These are phyloP conservation scores for Echinarachnius parma DNA, from an alignment of 53 echinoderm and acorn worm genomes.

Conservation along the genomic window DNA sequence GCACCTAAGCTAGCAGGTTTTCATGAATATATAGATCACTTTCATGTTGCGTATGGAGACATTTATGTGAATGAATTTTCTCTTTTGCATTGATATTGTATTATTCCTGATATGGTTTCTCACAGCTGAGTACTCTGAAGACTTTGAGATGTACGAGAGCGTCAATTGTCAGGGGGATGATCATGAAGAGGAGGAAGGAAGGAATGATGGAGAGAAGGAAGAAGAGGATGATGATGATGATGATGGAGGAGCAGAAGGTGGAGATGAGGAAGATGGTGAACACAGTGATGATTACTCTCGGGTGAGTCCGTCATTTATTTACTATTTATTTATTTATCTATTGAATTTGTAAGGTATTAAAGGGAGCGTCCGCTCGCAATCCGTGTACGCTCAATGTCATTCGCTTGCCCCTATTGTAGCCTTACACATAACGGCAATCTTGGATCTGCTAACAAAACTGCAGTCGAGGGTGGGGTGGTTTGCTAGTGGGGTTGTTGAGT, in stretches of 20 bases:
- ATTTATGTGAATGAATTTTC: neutral
- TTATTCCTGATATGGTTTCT: neutral
- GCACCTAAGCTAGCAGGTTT: no score
- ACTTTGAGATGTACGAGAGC: conserved; percentile 67
- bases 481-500: no score
- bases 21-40: neutral
- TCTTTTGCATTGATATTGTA: neutral
- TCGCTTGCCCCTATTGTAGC: no score
- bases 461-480: no score
- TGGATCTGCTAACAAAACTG: no score
- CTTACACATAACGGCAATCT: no score
- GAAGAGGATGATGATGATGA: conserved; percentile 31
- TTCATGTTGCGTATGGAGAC: neutral
- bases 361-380: no score
- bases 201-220: neutral
- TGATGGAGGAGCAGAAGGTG: conserved; percentile 5
- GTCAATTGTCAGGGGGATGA: conserved; percentile 6
- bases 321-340: no score
- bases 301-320: conserved; percentile 1
- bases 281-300: conserved; percentile 35
- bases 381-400: no score
- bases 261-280: conserved; percentile 17
- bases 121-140: conserved; percentile 61
- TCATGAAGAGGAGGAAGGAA: conserved; percentile 2
- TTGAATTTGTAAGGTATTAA: no score